Evolutionary conservation across 2,113 vertebrate genomes (phyloP).

Genomic region (Nerophis lumbriciformis): DNA sequence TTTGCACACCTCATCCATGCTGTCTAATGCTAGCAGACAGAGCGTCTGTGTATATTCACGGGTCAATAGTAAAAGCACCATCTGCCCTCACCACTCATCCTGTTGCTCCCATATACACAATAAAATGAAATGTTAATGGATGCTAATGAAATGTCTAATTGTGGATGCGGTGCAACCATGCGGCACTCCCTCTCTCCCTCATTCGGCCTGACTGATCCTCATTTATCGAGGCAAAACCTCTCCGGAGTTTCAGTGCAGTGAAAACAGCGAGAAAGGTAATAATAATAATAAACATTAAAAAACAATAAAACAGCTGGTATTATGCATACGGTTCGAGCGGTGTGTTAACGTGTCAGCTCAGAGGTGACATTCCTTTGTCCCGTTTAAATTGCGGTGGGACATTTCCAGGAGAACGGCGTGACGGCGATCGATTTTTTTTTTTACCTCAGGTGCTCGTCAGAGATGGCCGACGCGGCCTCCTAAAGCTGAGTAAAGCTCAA

Average conservation of each 20-base stretch:
- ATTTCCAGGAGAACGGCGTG: conserved; percentile 26
- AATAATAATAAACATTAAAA: conserved; percentile 49
- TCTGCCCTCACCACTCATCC: conserved; percentile 50
- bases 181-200: conserved; percentile 29
- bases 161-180: conserved; percentile 63
- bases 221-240: conserved; percentile 52
- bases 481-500: conserved; percentile 63
- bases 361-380: conserved; percentile 39
- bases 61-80: conserved; percentile 57
- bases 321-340: conserved; percentile 37
- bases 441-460: conserved; percentile 62
- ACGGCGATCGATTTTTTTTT: conserved; percentile 56
- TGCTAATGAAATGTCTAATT: conserved; percentile 75
- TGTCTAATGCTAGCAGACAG: too few relatives aligned
- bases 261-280: conserved; percentile 18
- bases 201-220: conserved; percentile 51
- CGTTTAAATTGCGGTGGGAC: conserved; percentile 32
- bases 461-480: conserved; percentile 50
- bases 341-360: conserved; percentile 4
- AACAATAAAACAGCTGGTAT: conserved; percentile 39
- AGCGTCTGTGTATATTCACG: conserved; percentile 39
- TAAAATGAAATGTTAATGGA: conserved; percentile 74
- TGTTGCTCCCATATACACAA: conserved; percentile 56
- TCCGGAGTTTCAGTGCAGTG: conserved; percentile 30
- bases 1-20: too few relatives aligned